Percentiles rank a stretch among this genome's conserved stretches.
phyloP scores from a whole-genome alignment of 1,140 invertebrate species.

The Philopotamus ludificatus region DNA sequence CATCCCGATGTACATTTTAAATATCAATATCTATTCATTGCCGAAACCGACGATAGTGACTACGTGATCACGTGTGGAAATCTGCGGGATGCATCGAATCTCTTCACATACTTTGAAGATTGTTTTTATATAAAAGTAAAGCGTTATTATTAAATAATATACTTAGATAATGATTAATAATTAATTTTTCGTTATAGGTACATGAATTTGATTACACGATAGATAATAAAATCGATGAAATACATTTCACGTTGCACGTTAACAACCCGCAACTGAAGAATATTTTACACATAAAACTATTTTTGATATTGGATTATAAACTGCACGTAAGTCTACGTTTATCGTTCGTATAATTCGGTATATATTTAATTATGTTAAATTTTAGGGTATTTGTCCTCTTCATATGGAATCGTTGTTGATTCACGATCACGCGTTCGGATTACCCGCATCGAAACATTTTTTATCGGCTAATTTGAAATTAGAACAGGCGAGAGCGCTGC shows the following conservation, averaged over 20 bases:
- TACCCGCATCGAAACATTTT: conserved; percentile 53
- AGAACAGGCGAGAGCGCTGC: conserved; percentile 59
- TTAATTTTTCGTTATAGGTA: too few species aligned
- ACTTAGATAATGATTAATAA: too few species aligned
- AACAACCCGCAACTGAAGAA: conserved; percentile 53
- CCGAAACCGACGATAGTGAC: conserved; percentile 57
- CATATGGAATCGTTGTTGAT: conserved; percentile 63
- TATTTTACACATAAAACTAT: conserved; percentile 55
- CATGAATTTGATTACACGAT: conserved; percentile 62
- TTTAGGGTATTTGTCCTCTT: conserved; percentile 57
- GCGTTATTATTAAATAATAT: too few species aligned
- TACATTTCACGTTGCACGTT: conserved; percentile 59
- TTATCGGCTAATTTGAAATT: conserved; percentile 60
- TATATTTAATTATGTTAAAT: conserved; percentile 33
- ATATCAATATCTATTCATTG: conserved; percentile 62
- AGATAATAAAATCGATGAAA: conserved; percentile 60
- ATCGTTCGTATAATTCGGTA: background rate
- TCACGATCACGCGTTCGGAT: conserved; percentile 54
- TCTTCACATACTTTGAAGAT: conserved; percentile 44
- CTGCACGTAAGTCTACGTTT: conserved; percentile 56
- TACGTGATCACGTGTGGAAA: conserved; percentile 61
- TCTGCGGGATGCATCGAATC: conserved; percentile 44
- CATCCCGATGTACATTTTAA: conserved; percentile 63
- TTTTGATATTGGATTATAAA: conserved; percentile 63
- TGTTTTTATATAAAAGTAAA: conserved; percentile 50